These are phyloP conservation scores for Cheilinus undulatus DNA, from an alignment of 2,113 vertebrate species.

Conservation along the genomic window DNA sequence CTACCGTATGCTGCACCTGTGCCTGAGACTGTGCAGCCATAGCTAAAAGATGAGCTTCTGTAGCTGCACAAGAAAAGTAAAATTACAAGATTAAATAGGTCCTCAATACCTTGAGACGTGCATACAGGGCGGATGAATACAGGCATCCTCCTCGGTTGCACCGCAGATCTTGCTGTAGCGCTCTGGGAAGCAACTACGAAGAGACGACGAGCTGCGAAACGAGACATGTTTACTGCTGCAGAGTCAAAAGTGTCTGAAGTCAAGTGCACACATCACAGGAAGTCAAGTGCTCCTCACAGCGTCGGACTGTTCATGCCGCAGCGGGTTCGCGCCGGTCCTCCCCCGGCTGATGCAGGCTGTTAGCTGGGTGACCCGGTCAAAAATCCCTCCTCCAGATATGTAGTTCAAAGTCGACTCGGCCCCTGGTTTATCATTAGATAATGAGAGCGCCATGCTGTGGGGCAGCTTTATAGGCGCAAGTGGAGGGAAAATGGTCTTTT, in stretches of 20 bases:
- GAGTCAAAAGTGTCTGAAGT: constrained; percentile 29
- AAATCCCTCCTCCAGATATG: constrained; percentile 30
- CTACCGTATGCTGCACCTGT: constrained; percentile 20
- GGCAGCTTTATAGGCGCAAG: not conserved
- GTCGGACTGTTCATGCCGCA: constrained; percentile 14
- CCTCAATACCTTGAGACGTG: constrained; percentile 69
- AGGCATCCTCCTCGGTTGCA: constrained; percentile 41
- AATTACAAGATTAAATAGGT: not conserved
- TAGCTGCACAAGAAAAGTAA: not conserved
- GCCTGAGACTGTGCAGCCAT: not conserved
- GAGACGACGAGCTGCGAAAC: constrained; percentile 70
- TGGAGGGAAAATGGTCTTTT: too few relatives aligned
- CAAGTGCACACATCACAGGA: constrained; percentile 34
- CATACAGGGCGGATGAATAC: constrained; percentile 58
- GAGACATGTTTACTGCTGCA: constrained; percentile 74
- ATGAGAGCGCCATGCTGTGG: not conserved
- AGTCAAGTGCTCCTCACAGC: constrained; percentile 16
- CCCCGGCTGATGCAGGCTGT: not conserved
- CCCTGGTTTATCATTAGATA: constrained; percentile 23
- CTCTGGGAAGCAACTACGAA: constrained; percentile 46
- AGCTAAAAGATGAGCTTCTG: not conserved
- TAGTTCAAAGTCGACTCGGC: constrained; percentile 43
- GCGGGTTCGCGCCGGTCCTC: constrained; percentile 39
- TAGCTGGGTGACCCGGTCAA: constrained; percentile 44
- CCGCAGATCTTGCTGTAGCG: constrained; percentile 11